phyloP scores from a whole-genome alignment of 2,888 invertebrate species.

The Amiota mariae region DNA sequence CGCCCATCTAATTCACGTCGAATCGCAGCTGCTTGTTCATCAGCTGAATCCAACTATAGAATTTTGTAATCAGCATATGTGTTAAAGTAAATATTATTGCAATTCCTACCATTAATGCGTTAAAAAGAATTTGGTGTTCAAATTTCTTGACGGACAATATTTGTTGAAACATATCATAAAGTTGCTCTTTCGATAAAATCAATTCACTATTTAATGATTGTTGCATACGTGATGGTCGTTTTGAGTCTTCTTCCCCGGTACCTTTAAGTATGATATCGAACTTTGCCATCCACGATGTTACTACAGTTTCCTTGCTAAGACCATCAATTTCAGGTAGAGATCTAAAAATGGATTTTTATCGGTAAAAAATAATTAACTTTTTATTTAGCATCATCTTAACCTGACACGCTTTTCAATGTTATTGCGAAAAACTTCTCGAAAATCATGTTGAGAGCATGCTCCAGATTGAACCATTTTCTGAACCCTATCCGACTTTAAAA shows the following conservation, averaged over 20 bases:
- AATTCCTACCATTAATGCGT: conserved; percentile 89
- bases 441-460: conserved; percentile 98
- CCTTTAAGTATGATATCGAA: conserved; percentile 99
- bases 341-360: conserved; percentile 73
- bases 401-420: conserved; percentile 98
- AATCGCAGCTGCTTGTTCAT: conserved; percentile 99
- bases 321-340: conserved; percentile 99
- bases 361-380: background rate
- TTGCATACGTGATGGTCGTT: conserved; percentile 89
- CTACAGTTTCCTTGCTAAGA: conserved; percentile 97
- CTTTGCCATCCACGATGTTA: conserved; percentile 99
- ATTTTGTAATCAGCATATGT: conserved; percentile 2
- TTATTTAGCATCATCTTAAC: conserved; percentile 73
- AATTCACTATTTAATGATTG: conserved; percentile 93
- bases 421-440: conserved; percentile 97
- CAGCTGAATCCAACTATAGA: conserved; percentile 97
- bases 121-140: conserved; percentile 99
- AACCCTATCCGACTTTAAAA: conserved; percentile 96
- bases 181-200: conserved; percentile 97
- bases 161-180: conserved; percentile 99
- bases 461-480: conserved; percentile 97
- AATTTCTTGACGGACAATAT: conserved; percentile 99
- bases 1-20: conserved; percentile 98
- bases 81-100: background rate
- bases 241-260: conserved; percentile 89